Evolutionary conservation across 2,797 vertebrate genomes (phyloP).

Genomic region (Falco peregrinus): DNA sequence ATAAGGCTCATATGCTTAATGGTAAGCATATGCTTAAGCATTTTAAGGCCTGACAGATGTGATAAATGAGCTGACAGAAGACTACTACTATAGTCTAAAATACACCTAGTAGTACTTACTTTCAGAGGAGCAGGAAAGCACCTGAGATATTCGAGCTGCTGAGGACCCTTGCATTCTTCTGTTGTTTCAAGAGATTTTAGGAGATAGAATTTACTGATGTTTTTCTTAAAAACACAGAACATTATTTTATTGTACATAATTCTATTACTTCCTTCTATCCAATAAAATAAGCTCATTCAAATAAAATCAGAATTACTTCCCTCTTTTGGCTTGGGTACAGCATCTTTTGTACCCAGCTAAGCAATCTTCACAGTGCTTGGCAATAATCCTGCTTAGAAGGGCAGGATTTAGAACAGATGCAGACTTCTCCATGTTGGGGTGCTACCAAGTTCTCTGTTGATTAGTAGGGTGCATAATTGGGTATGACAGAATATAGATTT

Average conservation of each 20-base stretch:
- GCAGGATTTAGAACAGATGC: constrained; percentile 75
- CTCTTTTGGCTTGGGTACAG: constrained; percentile 60
- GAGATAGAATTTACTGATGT: background rate
- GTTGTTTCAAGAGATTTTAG: background rate
- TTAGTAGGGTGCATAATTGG: constrained; percentile 73
- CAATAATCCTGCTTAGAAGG: constrained; percentile 67
- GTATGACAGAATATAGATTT: constrained; percentile 72
- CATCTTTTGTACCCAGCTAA: constrained; percentile 79
- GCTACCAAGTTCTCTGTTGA: constrained; percentile 69
- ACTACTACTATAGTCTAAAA: background rate
- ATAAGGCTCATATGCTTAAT: background rate
- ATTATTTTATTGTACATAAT: constrained; percentile 51
- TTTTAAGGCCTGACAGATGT: constrained; percentile 37
- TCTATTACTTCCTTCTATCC: constrained; percentile 48
- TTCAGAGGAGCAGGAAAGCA: background rate
- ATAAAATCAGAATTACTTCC: constrained; percentile 56
- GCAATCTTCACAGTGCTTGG: constrained; percentile 70
- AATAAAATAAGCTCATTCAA: constrained; percentile 59
- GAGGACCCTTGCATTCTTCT: background rate
- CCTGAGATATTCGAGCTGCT: background rate
- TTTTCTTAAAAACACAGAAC: constrained; percentile 38
- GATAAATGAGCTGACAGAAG: constrained; percentile 35
- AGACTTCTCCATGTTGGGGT: constrained; percentile 58
- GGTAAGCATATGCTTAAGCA: constrained; percentile 39
- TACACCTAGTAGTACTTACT: background rate